Conservation (phyloP, 1,140 invertebrate genomes). For the Cydia fagiglandana region DNA sequence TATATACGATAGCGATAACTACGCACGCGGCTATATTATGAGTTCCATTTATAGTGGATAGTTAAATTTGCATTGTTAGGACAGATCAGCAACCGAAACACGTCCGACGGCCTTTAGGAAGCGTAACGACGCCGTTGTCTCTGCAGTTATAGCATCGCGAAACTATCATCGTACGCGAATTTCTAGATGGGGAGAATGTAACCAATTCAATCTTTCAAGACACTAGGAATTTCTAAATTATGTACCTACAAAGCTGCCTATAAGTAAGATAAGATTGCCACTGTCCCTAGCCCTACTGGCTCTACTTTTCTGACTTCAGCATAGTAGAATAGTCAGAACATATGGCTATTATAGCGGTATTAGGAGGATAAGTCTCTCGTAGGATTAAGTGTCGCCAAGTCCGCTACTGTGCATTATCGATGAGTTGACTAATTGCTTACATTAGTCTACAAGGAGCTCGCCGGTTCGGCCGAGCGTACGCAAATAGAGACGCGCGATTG, state of each 20-base stretch:
- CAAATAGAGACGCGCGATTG: slow-evolving; percentile 69
- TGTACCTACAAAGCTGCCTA: too few species aligned
- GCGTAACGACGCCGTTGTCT: slow-evolving; percentile 39
- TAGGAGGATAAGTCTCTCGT: too few species aligned
- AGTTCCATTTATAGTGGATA: slow-evolving; percentile 43
- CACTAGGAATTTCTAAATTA: too few species aligned
- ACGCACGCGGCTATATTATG: slow-evolving; percentile 8
- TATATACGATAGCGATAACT: slow-evolving; percentile 1
- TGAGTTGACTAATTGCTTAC: slow-evolving; percentile 70
- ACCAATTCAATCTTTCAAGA: too few species aligned
- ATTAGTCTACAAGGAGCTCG: slow-evolving; percentile 58
- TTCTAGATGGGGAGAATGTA: slow-evolving; percentile 37
- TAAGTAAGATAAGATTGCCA: too few species aligned
- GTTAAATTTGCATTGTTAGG: slow-evolving; percentile 40
- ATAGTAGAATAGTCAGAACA: too few species aligned
- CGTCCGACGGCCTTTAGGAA: slow-evolving; percentile 35
- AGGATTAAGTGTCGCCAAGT: too few species aligned
- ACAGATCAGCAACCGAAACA: slow-evolving; percentile 33
- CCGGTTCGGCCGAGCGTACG: slow-evolving; percentile 47
- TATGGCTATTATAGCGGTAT: too few species aligned
- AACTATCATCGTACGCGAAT: slow-evolving; percentile 43
- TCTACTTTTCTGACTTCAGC: too few species aligned
- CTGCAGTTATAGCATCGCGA: not conserved
- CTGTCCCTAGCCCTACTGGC: too few species aligned
- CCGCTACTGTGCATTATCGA: slow-evolving; percentile 56